Conservation (phyloP, 2,797 vertebrate genomes). For the Myripristis jacobus region DNA sequence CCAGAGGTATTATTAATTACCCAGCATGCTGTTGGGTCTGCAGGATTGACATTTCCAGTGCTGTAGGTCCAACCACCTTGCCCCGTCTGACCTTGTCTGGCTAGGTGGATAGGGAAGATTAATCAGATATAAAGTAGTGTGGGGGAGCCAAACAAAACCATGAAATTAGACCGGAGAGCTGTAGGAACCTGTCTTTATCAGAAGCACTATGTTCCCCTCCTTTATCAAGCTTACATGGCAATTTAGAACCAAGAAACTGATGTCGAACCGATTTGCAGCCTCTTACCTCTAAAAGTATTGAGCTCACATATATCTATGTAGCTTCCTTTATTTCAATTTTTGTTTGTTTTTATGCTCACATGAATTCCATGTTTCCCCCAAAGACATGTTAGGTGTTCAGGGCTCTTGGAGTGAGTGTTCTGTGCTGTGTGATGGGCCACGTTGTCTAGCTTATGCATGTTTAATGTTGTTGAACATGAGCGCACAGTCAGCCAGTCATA, state of each 20-base stretch:
- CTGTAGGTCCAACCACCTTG: constrained; percentile 55
- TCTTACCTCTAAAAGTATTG: constrained; percentile 44
- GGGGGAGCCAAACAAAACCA: constrained; percentile 44
- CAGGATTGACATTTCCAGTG: constrained; percentile 60
- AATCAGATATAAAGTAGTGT: constrained; percentile 42
- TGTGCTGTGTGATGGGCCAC: constrained; percentile 64
- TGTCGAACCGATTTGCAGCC: constrained; percentile 56
- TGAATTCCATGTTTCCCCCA: constrained; percentile 41
- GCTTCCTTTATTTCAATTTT: constrained; percentile 55
- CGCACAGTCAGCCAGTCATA: constrained; percentile 82
- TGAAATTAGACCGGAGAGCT: constrained; percentile 57
- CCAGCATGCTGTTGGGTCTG: constrained; percentile 53
- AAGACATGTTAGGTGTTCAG: constrained; percentile 55
- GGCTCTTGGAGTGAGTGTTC: constrained; percentile 55
- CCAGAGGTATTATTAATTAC: constrained; percentile 73
- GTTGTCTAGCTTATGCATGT: constrained; percentile 80
- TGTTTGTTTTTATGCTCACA: constrained; percentile 62
- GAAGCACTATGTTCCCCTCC: constrained; percentile 25
- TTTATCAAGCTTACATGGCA: constrained; percentile 11
- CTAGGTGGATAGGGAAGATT: constrained; percentile 54
- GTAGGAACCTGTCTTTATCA: constrained; percentile 23
- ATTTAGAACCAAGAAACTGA: constrained; percentile 13
- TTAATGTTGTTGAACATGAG: constrained; percentile 86
- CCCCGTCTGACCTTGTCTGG: constrained; percentile 63
- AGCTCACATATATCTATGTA: constrained; percentile 50